Evolutionary conservation across 1,140 invertebrate species (phyloP), one percentile per base, ranked within the genome.

Genomic region (Rhopalosiphum maidis): DNA sequence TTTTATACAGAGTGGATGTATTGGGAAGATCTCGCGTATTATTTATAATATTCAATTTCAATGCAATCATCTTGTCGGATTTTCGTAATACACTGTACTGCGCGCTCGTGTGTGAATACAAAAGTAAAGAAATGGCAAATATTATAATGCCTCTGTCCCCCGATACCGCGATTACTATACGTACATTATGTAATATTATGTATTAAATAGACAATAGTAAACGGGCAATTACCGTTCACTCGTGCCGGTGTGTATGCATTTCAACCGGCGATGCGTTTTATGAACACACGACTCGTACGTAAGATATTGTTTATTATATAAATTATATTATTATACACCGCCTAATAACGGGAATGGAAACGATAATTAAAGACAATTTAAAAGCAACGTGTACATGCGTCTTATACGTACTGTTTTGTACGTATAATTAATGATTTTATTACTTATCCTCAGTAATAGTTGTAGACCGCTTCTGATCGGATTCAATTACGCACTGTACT

Each of bases 311-410:
- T 30, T n/a, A n/a, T 77, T 68, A 4, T 68, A 68, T 30, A n/a
- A 68, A n/a, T 25, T 7, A 9, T 60, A 60, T 60, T 68, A 30
- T n/a, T 68, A 18, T 77, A 77, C n/a, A 18, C 30, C 15, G 15
- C 60, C 60, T n/a, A 35, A 37, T 83, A 83, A 83, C 35, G 41
- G 85, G 25, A 86, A 86, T 46, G 43, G 43, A 30, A 30, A 30
- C 37, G 37, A 87, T 88, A 48, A 88, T 88, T 88, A 88, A 51
- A 48, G 46, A 88, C 86, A 48, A 88, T 88, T 88, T 51, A 48
- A 48, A 88, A 51, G 35, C 43, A 87, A 48, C 41, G 25, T 15
- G 9, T 87, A 88, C 30, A 46, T 51, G 43, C 46, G 46, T 88
- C 30, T 35, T 85, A 43, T 22, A 48, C 41, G 41, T 30, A n/a